Base-by-base conservation (phyloP, 1,140 invertebrate genomes). In the Leguminivora glycinivorella region DNA sequence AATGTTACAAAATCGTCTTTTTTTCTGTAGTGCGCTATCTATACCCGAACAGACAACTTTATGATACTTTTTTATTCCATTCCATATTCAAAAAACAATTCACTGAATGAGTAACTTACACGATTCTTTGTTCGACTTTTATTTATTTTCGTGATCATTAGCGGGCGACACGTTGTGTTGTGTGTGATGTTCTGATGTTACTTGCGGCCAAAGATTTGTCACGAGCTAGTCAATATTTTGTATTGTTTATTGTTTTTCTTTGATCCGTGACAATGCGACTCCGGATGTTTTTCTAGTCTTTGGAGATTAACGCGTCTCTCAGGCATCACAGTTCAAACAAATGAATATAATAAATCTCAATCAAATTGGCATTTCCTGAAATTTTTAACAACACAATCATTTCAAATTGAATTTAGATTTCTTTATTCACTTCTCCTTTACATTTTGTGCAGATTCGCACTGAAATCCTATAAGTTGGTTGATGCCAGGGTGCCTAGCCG, bases 221-320 rank as follows among this genome's bases (percentile, higher is more conserved):
- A 76, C 77, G 63, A 72, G 72, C 58, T 56, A 71, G 73, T 82
- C 83, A 84, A 87, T 90, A 87, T 85, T 83, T 86, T 80, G 72
- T 78, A 78, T 71, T 82, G 76, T 90, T 89, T 89, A 90, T 85
- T 82, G 75, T 80, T 79, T 76, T 68, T 68, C 77, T 89, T 89
- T 91, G 87, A 91, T 85, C 80, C 75, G 69, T 43, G 75, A 85
- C 83, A 83, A 85, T 88, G 69, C 75, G 73, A 47, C 68, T 43
- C 43, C 67, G 72, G 72, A 79, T 72, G 73, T 86, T 83, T 83
- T 82, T 85, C 78, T 77, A 83, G 79, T 76, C 72, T 83, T 81
- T 68, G 47, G 82, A 83, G 80, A 84, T 84, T 81, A 85, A 81
- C 80, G 81, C 79, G 69, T 43, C 56, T 72, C 75, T 74, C 58